Evolutionary conservation across 1,140 invertebrate genomes (phyloP).

Genomic region (Rhopalosiphum padi): DNA sequence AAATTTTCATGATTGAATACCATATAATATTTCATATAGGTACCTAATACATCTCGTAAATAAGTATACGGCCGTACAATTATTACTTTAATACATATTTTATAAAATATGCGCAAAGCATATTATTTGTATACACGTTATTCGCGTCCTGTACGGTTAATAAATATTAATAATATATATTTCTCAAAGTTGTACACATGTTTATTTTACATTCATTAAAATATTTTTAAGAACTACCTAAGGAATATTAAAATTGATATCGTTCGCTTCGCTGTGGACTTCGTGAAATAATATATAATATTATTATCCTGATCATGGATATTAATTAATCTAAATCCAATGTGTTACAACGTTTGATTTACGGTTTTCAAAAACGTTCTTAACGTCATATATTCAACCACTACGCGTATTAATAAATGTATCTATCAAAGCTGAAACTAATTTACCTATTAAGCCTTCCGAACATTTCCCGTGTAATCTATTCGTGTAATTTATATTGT

Average conservation of each 20-base stretch:
- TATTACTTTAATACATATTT: neutral
- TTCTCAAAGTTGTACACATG: neutral
- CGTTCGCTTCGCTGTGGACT: neutral
- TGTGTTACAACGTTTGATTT: slow-evolving; percentile 32
- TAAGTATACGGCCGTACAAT: neutral
- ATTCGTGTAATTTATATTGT: slow-evolving; percentile 36
- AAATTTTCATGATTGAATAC: neutral
- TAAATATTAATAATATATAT: slow-evolving; percentile 22
- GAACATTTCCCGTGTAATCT: slow-evolving; percentile 11
- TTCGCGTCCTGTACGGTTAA: neutral
- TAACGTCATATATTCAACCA: neutral
- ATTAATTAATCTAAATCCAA: slow-evolving; percentile 21
- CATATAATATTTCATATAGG: neutral
- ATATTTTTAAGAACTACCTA: neutral
- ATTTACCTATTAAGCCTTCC: slow-evolving; percentile 44
- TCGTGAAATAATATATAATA: neutral
- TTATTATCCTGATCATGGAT: neutral
- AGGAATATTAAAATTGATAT: neutral
- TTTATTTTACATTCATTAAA: neutral
- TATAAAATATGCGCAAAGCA: neutral
- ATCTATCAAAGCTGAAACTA: slow-evolving; percentile 56
- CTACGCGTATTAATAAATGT: neutral
- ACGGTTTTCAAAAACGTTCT: slow-evolving; percentile 36
- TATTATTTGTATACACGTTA: neutral
- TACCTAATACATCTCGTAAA: neutral